phyloP scores from a whole-genome alignment of 2,797 vertebrate genomes.

The Ispidina lecontei region DNA sequence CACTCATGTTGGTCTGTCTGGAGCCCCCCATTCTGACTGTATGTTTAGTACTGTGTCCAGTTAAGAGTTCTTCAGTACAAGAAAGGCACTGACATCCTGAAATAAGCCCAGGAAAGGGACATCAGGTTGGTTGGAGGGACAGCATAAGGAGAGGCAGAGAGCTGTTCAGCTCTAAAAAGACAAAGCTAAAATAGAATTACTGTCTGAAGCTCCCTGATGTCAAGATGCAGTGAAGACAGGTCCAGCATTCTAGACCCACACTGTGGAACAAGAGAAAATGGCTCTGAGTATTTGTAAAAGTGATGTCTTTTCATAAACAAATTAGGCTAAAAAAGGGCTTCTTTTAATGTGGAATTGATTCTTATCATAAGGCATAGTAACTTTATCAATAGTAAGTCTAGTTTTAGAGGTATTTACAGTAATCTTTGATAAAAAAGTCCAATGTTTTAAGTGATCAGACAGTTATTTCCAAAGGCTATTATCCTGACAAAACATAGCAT shows the following conservation, averaged over 20 bases:
- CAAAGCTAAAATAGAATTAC: neutral
- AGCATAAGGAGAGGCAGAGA: neutral
- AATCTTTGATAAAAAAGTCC: neutral
- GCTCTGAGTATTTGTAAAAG: neutral
- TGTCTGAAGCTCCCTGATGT: neutral
- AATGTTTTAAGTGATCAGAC: neutral
- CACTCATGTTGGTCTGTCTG: neutral
- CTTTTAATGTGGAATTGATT: neutral
- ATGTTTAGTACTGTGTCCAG: neutral
- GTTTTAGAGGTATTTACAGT: neutral
- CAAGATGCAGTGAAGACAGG: neutral
- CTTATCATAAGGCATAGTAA: neutral
- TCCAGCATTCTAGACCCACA: neutral
- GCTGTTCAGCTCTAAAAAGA: neutral
- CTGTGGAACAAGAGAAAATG: neutral
- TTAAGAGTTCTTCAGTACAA: neutral
- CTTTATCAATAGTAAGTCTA: neutral
- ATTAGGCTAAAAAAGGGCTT: neutral
- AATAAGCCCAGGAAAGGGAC: neutral
- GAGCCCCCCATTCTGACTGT: neutral
- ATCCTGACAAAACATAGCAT: neutral
- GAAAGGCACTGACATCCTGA: neutral
- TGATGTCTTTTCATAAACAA: neutral
- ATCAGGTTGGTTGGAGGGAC: neutral
- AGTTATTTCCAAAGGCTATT: neutral